phyloP scores from a whole-genome alignment of 1,140 invertebrate species.

The Zaprionus kolodkinae region DNA sequence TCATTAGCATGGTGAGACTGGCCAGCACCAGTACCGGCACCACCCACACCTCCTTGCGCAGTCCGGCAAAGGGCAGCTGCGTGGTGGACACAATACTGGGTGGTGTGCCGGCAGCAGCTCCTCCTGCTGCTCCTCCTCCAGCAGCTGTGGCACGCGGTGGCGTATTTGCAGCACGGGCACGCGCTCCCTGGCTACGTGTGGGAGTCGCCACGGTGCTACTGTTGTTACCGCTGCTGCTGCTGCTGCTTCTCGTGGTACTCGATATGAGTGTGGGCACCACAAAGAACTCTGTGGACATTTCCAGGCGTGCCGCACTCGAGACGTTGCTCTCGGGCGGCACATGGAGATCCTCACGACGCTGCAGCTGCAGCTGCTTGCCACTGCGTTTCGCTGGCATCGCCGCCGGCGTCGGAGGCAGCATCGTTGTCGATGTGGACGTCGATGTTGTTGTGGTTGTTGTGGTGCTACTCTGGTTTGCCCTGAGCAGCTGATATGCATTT shows the following conservation, averaged over 20 bases:
- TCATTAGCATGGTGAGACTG: conserved; percentile 91
- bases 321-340: conserved; percentile 57
- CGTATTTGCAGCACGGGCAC: conserved; percentile 67
- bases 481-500: conserved; percentile 69
- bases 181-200: conserved; percentile 60
- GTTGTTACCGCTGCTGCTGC: conserved; percentile 27
- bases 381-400: conserved; percentile 41
- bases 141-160: conserved; percentile 40
- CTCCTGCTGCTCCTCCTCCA: conserved; percentile 27
- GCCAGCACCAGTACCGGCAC: conserved; percentile 92
- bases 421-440: conserved; percentile 27
- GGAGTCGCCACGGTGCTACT: conserved; percentile 45
- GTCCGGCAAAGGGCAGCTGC: conserved; percentile 71
- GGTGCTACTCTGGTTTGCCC: conserved; percentile 44
- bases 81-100: conserved; percentile 76
- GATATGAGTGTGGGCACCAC: conserved; percentile 85
- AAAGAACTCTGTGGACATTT: conserved; percentile 92
- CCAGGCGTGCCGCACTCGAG: conserved; percentile 87
- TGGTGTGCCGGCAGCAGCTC: conserved; percentile 53
- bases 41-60: conserved; percentile 92
- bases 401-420: conserved; percentile 29
- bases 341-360: conserved; percentile 64
- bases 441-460: conserved; percentile 30
- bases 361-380: conserved; percentile 68
- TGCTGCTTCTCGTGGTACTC: conserved; percentile 38